Evolutionary conservation across 2,888 invertebrate genomes (phyloP), one percentile per base, ranked within the genome.

Genomic region (Galerucella pusilla): DNA sequence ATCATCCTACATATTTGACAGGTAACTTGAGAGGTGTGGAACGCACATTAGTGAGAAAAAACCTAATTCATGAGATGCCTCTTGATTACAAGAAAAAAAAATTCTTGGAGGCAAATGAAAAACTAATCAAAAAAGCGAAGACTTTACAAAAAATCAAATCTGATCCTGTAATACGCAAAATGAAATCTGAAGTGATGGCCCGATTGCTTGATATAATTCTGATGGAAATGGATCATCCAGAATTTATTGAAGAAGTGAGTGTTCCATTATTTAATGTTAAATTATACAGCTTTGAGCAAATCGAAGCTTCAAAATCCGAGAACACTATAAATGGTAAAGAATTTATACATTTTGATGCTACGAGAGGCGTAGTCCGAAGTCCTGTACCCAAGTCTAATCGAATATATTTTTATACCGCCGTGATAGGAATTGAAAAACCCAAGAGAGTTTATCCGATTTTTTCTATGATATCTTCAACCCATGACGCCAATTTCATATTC

Each of bases 301-400:
- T 80, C 2, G 2, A 46, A 6, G 66, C 77, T 20, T 46, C 76
- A 11, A 57, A 77, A 69, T 14, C 63, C 1, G 70, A 74, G 59
- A 68, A 35, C 35, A 66, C 4, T 54, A 49, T 66, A 7, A n/a
- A 59, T 14, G 35, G n/a, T 46, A 65, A 75, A 42, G 77, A 76
- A 4, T 35, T 75, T 14, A 72, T 80, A 45, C 73, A 80, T 71
- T 78, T 79, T 68, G 79, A 80, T 77, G 78, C 79, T 16, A 80
- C 79, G 16, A 79, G 80, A 12, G 63, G 67, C 7, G 59, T 80
- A 1, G 79, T 78, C 10, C 68, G 74, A 71, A 71, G 70, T 42
- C 79, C 78, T 35, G 61, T 42, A 11, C 20, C 64, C n/a, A 61
- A 65, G 5, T 54, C 46, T 54, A 79, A 74, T 28, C 66, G 63